phyloP scores from a whole-genome alignment of 2,797 vertebrate species.

The Epinephelus awoara region DNA sequence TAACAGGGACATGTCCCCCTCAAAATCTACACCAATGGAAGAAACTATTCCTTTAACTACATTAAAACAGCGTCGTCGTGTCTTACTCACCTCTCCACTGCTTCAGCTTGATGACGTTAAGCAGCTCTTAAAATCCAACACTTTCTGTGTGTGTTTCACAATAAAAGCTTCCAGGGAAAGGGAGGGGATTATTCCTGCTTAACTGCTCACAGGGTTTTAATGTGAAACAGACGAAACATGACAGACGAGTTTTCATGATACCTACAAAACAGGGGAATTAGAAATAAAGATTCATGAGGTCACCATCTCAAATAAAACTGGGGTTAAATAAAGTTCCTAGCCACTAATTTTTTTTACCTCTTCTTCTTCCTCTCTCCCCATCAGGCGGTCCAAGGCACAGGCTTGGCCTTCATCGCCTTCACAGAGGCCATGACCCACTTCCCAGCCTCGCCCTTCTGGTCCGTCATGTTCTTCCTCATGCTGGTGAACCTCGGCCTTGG shows the following conservation, averaged over 20 bases:
- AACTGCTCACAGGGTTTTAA: neutral
- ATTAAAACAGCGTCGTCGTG: neutral
- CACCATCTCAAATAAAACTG: neutral
- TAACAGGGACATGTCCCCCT: no score
- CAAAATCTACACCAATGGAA: no score
- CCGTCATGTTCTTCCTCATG: constrained; percentile 99
- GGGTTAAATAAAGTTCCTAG: neutral
- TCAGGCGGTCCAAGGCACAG: constrained; percentile 97
- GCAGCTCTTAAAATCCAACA: neutral
- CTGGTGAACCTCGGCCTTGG: constrained; percentile 96
- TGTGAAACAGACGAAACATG: constrained; percentile 8
- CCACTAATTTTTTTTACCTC: neutral
- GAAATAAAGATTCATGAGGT: neutral
- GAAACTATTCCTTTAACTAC: neutral
- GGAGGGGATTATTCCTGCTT: neutral
- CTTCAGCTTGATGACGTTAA: neutral
- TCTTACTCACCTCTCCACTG: neutral
- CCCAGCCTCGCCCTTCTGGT: constrained; percentile 98
- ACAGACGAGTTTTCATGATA: neutral
- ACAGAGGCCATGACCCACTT: constrained; percentile 99
- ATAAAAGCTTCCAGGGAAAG: neutral
- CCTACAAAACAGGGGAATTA: neutral
- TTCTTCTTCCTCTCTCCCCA: neutral
- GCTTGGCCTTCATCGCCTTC: constrained; percentile 98
- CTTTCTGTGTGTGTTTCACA: neutral